These are phyloP conservation scores for Lepus americanus DNA, from an alignment of 2,113 vertebrate species.

Conservation along the genomic window DNA sequence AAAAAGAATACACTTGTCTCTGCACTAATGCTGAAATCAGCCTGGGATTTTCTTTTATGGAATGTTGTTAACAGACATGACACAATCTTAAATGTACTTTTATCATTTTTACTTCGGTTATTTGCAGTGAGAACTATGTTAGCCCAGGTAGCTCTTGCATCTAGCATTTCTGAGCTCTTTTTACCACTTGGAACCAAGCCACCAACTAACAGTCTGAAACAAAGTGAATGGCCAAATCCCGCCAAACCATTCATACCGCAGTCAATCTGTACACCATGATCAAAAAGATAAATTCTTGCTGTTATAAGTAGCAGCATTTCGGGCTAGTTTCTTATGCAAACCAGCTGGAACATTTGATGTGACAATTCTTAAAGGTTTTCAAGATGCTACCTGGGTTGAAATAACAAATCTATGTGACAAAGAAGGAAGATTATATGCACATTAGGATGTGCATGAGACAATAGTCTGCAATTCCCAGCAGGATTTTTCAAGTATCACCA, in stretches of 20 bases:
- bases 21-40: neutral
- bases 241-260: neutral
- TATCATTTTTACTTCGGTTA: neutral
- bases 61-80: neutral
- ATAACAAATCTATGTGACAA: neutral
- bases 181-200: neutral
- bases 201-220: neutral
- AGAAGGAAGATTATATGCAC: neutral
- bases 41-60: neutral
- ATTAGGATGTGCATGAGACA: neutral
- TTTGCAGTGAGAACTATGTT: neutral
- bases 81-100: neutral
- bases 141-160: neutral
- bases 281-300: neutral
- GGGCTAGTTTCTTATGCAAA: neutral
- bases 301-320: neutral
- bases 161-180: neutral
- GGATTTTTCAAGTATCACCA: neutral
- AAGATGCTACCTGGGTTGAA: neutral
- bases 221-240: neutral
- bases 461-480: neutral
- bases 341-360: neutral
- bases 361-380: neutral
- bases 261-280: neutral
- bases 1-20: neutral